A percentile compares a stretch with the other conserved stretches of the same genome.
Evolutionary conservation across 2,113 vertebrate genomes (phyloP).

Genomic region (Cephalopterus ornatus): DNA sequence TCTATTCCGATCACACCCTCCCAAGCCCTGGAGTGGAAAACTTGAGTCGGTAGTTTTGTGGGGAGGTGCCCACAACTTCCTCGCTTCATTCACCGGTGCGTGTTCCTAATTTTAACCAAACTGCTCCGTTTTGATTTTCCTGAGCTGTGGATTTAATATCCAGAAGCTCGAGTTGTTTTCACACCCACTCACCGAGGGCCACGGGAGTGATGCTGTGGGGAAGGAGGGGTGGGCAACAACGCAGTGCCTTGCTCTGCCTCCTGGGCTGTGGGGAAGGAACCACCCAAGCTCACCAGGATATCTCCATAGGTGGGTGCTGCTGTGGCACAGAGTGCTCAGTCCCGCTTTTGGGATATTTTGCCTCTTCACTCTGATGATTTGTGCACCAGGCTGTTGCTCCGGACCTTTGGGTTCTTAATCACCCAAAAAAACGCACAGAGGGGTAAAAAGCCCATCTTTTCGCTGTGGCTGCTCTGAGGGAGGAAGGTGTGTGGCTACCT

Average conservation of each 20-base stretch:
- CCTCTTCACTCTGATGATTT: not conserved
- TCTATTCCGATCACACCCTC: constrained; percentile 1
- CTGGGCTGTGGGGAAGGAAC: not conserved
- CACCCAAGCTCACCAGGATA: rapidly evolving
- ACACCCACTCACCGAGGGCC: not conserved
- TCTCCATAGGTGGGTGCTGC: not conserved
- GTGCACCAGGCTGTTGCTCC: not conserved
- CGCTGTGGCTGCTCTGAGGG: not conserved
- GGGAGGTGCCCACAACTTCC: not conserved
- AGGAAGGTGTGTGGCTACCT: not conserved
- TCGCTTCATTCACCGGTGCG: not conserved
- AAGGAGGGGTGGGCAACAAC: not conserved
- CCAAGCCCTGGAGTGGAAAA: constrained; percentile 37
- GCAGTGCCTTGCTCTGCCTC: not conserved
- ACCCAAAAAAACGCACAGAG: rapidly evolving
- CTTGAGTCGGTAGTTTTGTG: not conserved
- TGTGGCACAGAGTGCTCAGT: not conserved
- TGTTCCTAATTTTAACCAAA: constrained; percentile 49
- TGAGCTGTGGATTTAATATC: not conserved
- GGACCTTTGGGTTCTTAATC: not conserved
- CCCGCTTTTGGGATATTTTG: not conserved
- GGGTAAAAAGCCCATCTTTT: not conserved
- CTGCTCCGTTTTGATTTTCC: constrained; percentile 38
- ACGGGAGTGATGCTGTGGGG: rapidly evolving
- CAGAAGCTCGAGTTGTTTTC: constrained; percentile 18